phyloP scores from a whole-genome alignment of 1,140 invertebrate genomes.

The Bombus affinis region DNA sequence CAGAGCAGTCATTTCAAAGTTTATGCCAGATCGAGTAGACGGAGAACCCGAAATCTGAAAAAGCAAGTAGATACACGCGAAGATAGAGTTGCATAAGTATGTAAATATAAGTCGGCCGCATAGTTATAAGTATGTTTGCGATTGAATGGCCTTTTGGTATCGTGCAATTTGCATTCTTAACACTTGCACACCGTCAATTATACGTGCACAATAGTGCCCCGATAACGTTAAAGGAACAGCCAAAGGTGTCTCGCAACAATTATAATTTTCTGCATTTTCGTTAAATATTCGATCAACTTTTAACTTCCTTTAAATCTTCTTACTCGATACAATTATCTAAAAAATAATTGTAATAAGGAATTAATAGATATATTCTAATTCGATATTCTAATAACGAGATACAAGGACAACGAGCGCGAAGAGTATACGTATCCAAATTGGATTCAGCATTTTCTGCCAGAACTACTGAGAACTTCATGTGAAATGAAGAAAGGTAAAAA shows the following conservation, averaged over 20 bases:
- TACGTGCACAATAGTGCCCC: too few species aligned
- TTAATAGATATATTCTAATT: too few species aligned
- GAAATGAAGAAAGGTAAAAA: neutral
- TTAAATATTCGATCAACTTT: neutral
- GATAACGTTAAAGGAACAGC: neutral
- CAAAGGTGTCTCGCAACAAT: neutral
- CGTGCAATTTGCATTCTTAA: conserved; percentile 40
- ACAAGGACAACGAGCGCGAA: neutral
- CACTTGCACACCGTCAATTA: neutral
- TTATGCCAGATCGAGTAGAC: neutral
- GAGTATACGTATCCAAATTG: neutral
- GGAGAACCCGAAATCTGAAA: neutral
- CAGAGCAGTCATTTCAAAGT: neutral
- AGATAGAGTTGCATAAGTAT: conserved; percentile 1
- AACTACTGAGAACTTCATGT: neutral
- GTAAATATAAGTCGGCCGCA: conserved; percentile 4
- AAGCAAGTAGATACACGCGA: neutral
- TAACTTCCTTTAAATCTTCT: neutral
- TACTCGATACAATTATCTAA: neutral
- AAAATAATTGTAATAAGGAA: neutral
- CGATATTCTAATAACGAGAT: too few species aligned
- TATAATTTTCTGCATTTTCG: neutral
- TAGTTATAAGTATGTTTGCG: neutral
- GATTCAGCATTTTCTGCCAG: neutral
- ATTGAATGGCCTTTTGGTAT: neutral